Percentiles rank a stretch among this genome's conserved stretches.
These are phyloP conservation scores for Etheostoma cragini DNA, from an alignment of 2,113 vertebrate species.

Conservation along the genomic window DNA sequence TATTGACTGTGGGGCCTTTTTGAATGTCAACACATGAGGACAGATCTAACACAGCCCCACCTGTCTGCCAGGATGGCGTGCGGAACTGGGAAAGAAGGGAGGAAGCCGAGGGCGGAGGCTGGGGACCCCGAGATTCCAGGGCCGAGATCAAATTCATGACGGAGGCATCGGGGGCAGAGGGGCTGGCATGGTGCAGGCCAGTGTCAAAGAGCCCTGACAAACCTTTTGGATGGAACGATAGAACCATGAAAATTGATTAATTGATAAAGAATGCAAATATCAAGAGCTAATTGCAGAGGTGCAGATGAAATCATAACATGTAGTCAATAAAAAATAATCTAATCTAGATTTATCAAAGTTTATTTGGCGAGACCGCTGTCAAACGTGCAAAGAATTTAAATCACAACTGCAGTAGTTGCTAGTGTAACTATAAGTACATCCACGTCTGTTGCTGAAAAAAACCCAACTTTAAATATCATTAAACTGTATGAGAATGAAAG, in stretches of 20 bases:
- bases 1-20: slow-evolving; percentile 61
- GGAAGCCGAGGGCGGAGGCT: slow-evolving; percentile 93
- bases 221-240: slow-evolving; percentile 76
- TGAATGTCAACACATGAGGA: slow-evolving; percentile 71
- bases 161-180: slow-evolving; percentile 90
- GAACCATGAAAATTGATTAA: slow-evolving; percentile 11
- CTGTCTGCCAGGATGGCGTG: slow-evolving; percentile 96
- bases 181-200: slow-evolving; percentile 92
- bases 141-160: slow-evolving; percentile 98
- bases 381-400: neutral
- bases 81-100: slow-evolving; percentile 96
- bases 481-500: slow-evolving; percentile 4
- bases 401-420: neutral
- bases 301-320: neutral
- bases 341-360: neutral
- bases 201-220: slow-evolving; percentile 94
- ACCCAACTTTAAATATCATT: neutral
- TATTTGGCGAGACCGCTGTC: neutral
- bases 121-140: slow-evolving; percentile 92
- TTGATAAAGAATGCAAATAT: slow-evolving; percentile 3
- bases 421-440: neutral
- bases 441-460: slow-evolving; percentile 2
- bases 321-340: neutral
- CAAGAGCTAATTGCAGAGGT: neutral
- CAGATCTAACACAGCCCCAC: slow-evolving; percentile 76